Evolutionary conservation across 1,140 invertebrate genomes (phyloP).

Genomic region (Cherax quadricarinatus): DNA sequence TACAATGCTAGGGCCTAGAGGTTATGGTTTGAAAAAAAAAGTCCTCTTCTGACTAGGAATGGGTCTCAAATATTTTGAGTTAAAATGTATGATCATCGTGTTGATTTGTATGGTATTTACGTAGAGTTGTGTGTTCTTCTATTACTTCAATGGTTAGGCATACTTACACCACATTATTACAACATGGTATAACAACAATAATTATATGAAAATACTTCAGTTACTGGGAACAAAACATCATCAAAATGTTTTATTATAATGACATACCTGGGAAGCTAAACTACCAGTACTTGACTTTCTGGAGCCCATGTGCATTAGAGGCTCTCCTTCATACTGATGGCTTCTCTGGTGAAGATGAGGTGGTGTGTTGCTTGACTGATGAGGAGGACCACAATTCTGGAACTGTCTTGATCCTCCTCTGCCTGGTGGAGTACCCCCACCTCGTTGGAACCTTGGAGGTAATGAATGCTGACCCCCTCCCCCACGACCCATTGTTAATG

Average conservation of each 20-base stretch:
- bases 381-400: slow-evolving; percentile 16
- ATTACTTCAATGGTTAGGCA: too few relatives aligned
- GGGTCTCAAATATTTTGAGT: too few relatives aligned
- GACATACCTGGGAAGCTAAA: slow-evolving; percentile 43
- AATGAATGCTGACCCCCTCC: slow-evolving; percentile 29
- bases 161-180: too few relatives aligned
- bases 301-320: slow-evolving; percentile 56
- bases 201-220: too few relatives aligned
- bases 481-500: slow-evolving; percentile 18
- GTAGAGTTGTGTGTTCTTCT: too few relatives aligned
- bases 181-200: too few relatives aligned
- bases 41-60: too few relatives aligned
- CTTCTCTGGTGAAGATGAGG: slow-evolving; percentile 21
- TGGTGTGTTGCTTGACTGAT: slow-evolving; percentile 16
- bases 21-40: too few relatives aligned
- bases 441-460: slow-evolving; percentile 45
- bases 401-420: background rate
- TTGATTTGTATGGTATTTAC: too few relatives aligned
- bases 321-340: slow-evolving; percentile 57
- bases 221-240: background rate
- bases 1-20: too few relatives aligned
- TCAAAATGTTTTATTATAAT: background rate
- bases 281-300: slow-evolving; percentile 47
- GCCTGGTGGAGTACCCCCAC: slow-evolving; percentile 24
- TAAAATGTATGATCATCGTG: too few relatives aligned